Evolutionary conservation across 2,888 invertebrate genomes (phyloP), one percentile per base, ranked within the genome.

Genomic region (Latrodectus hesperus): DNA sequence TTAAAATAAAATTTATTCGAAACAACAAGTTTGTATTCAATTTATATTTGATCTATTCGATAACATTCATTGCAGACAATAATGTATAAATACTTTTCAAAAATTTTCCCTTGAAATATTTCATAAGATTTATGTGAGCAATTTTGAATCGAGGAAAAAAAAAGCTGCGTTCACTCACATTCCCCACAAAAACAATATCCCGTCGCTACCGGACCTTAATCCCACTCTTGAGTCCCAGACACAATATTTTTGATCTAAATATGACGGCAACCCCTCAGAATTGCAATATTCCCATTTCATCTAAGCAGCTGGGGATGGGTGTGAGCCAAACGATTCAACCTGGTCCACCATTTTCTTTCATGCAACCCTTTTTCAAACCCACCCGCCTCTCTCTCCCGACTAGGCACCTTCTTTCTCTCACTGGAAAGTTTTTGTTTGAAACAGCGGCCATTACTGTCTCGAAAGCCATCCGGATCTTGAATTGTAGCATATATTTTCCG

Each of bases 401-500:
- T 53, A 70, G 38, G 52, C n/a, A 17, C 55, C 51, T n/a, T 22
- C 60, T 64, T 26, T 64, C 77, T 84, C 78, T 77, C 84, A 84
- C 72, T 84, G 78, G 77, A 78, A 84, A 84, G 84, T 84, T 84
- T 84, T 84, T 84, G 84, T 84, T 84, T 78, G 77, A 78, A 84
- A 84, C 77, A 60, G 84, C 84, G 72, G 77, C 84, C 77, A 84
- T 84, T 84, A 84, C 84, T 84, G 84, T 84, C 84, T 78, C 52
- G 55, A 77, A 84, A 84, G 71, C 77, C 71, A 77, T 77, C 72
- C 64, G 67, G 67, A 55, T 51, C 14, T 70, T 84, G 84, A 84
- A 84, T 84, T 84, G 84, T 84, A 84, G 84, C 84, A 84, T 84
- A 84, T 84, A 84, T 84, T 84, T 84, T 84, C 84, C 78, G 73